A percentile compares a stretch with the other conserved stretches of the same genome.
Evolutionary conservation across 2,797 vertebrate species (phyloP).

Genomic region (Borostomias antarcticus): DNA sequence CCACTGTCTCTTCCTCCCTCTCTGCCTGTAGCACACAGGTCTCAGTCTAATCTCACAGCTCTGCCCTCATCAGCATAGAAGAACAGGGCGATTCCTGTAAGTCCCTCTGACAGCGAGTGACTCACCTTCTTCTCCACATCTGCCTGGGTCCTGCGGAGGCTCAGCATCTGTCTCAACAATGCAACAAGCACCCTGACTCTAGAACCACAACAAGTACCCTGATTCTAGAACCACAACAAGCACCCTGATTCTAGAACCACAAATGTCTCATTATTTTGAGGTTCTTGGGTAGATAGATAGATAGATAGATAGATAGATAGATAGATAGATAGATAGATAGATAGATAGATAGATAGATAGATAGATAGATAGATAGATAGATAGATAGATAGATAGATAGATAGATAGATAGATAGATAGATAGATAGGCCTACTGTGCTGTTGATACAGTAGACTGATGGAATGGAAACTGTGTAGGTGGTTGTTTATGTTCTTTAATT

Average conservation of each 20-base stretch:
- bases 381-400: conserved; percentile 1
- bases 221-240: neutral
- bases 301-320: conserved; percentile 9
- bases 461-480: conserved; percentile 45
- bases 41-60: conserved; percentile 13
- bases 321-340: neutral
- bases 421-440: too few relatives aligned
- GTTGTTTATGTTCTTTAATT: conserved; percentile 41
- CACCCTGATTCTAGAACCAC: too few relatives aligned
- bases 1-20: conserved; percentile 10
- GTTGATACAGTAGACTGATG: too few relatives aligned
- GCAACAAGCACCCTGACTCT: neutral
- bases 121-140: conserved; percentile 44
- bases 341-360: conserved; percentile 11
- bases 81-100: conserved; percentile 19
- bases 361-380: conserved; percentile 7
- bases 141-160: neutral
- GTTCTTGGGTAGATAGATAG: conserved; percentile 20
- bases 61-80: conserved; percentile 19
- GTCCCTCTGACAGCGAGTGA: neutral
- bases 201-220: neutral
- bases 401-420: conserved; percentile 13
- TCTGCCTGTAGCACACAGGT: conserved; percentile 13
- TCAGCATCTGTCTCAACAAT: neutral
- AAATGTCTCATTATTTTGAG: too few relatives aligned